Base-by-base conservation (phyloP, 1,140 invertebrate species). In the Drosophila bipectinata region DNA sequence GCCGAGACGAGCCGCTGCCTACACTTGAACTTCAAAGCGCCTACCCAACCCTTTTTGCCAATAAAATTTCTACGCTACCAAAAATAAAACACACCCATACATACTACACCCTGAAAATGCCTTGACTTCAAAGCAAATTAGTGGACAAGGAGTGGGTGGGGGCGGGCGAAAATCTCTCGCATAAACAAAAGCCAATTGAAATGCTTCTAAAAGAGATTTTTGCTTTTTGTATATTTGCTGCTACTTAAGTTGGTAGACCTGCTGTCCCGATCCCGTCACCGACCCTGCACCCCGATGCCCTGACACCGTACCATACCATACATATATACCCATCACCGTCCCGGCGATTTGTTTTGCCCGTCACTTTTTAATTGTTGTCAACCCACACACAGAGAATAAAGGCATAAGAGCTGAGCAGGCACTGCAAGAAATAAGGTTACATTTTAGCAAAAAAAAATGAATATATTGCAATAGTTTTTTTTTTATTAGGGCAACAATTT, bases 361-460 rank as follows among this genome's bases (percentile, higher is more conserved):
- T 79, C 80, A 84, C 66, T 75, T 87, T 85, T 85, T 85, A 85
- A 85, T 85, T 85, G 81, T 85, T 85, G 81, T 87, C 81, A 87
- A 85, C 81, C 82, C 82, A 87, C 81, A 87, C 81, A 61, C 28
- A 45, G 28, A 24, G 32, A 47, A 37, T 6, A 10, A 37, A 26
- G 53, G 48, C 59, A 24, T 15, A 28, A 3, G 32, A 30, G 21
- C 6, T 8, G 32, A 30, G 14, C 8, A n/a, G 14, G 4, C 45
- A 72, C 44, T 10, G 28, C 1, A 9, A 28, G 10, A 54, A 39
- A 64, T 15, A 28, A 21, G 12, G 1, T n/a, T 12, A 37, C 21
- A 54, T 48, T 62, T 78, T 1, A 28, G 4, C 6, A 28, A 12
- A 12, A 21, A 39, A 56, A 12, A 48, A n/a, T 21, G 1, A 21